Percentiles rank a stretch among this genome's conserved stretches.
Conservation (phyloP, 2,888 invertebrate genomes). For the Metalampra italica region DNA sequence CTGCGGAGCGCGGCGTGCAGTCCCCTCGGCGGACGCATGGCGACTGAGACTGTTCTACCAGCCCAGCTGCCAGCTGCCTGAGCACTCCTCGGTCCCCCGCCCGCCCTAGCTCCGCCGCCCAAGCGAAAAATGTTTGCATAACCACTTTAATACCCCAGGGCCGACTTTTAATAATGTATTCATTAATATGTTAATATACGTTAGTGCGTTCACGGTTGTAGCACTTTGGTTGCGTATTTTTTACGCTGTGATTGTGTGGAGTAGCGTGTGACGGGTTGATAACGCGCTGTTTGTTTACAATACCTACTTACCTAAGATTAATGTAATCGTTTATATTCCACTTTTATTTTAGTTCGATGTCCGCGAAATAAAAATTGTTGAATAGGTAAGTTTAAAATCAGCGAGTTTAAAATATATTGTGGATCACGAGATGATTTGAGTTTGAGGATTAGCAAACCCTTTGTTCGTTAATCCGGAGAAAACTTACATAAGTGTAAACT, state of each 20-base stretch:
- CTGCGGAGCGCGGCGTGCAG: conserved; percentile 31
- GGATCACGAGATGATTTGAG: no score
- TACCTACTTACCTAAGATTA: no score
- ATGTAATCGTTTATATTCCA: not conserved
- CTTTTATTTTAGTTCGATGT: not conserved
- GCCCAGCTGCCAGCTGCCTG: conserved; percentile 18
- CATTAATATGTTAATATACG: conserved; percentile 38
- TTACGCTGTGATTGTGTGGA: no score
- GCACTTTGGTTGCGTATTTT: no score
- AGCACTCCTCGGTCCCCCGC: conserved; percentile 39
- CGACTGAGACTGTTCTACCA: no score
- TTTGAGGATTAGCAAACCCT: no score
- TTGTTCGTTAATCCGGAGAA: no score
- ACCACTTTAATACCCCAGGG: conserved; percentile 25
- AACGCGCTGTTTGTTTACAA: not conserved
- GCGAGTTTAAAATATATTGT: no score
- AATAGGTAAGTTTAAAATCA: no score
- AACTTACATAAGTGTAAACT: no score
- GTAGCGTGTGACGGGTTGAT: not conserved
- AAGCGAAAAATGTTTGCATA: conserved; percentile 49
- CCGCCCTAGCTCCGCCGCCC: conserved; percentile 66
- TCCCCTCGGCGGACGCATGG: conserved; percentile 40
- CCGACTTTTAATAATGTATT: conserved; percentile 39
- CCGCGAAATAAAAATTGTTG: not conserved
- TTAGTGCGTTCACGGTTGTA: conserved; percentile 4